Conservation (phyloP, 2,888 invertebrate genomes). For the Lepidochitona cinerea region DNA sequence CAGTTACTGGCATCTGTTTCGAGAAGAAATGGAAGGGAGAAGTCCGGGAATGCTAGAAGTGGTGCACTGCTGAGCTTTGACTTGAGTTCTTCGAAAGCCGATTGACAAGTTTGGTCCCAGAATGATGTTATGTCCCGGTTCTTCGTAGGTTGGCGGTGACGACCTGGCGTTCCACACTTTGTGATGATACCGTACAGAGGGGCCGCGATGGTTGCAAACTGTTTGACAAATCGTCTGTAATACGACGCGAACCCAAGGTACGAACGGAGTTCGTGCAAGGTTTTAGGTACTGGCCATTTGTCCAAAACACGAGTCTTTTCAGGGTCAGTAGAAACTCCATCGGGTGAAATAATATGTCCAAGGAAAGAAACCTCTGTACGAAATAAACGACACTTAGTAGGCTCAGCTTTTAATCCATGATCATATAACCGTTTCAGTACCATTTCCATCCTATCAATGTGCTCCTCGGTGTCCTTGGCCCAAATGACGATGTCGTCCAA, state of each 20-base stretch:
- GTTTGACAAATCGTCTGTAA: not conserved
- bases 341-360: not conserved
- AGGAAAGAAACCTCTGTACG: not conserved
- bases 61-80: slow-evolving; percentile 20
- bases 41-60: slow-evolving; percentile 27
- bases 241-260: not conserved
- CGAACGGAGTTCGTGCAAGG: not conserved
- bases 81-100: slow-evolving; percentile 26
- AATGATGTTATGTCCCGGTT: not conserved
- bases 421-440: not conserved
- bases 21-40: slow-evolving; percentile 13
- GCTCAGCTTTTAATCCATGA: not conserved
- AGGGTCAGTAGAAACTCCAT: not conserved
- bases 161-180: not conserved
- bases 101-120: slow-evolving; percentile 22
- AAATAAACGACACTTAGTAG: not conserved
- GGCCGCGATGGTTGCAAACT: not conserved
- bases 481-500: not conserved
- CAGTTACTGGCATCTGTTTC: slow-evolving; percentile 19
- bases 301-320: not conserved
- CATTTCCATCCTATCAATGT: not conserved
- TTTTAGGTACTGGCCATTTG: not conserved
- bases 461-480: not conserved
- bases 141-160: not conserved
- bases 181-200: not conserved